These are phyloP conservation scores for Ganaspis sp. DNA, from an alignment of 1,140 invertebrate genomes.

Conservation along the genomic window DNA sequence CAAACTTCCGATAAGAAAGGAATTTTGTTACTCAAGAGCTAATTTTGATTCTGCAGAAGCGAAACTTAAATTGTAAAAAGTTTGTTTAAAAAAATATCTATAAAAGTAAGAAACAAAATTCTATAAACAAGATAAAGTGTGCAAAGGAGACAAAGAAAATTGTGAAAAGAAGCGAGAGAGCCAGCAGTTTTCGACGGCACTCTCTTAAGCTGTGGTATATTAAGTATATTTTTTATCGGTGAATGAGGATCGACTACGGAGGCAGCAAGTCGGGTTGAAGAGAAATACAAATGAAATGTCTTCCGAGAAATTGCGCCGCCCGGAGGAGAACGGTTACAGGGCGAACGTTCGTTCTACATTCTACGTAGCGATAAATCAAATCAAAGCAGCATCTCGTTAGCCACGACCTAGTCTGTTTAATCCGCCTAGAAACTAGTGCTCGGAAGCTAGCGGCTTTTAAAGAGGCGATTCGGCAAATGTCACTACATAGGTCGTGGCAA, in stretches of 20 bases:
- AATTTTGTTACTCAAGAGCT: background rate
- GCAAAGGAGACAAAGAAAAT: too few relatives aligned
- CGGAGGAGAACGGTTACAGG: slow-evolving; percentile 48
- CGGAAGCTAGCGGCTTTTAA: slow-evolving; percentile 12
- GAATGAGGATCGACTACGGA: slow-evolving; percentile 20
- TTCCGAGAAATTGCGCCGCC: slow-evolving; percentile 67
- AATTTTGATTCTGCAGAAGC: too few relatives aligned
- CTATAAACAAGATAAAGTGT: too few relatives aligned
- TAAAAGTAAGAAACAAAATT: too few relatives aligned
- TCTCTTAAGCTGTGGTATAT: slow-evolving; percentile 16
- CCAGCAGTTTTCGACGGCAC: background rate
- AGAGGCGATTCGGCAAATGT: slow-evolving; percentile 9
- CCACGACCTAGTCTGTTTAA: slow-evolving; percentile 52
- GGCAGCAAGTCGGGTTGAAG: slow-evolving; percentile 29
- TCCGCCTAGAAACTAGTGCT: slow-evolving; percentile 38
- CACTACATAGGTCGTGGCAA: slow-evolving; percentile 18
- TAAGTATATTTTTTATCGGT: slow-evolving; percentile 24
- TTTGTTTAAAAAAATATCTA: too few relatives aligned
- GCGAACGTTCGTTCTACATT: slow-evolving; percentile 53
- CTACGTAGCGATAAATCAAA: slow-evolving; percentile 66
- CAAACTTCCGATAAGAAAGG: background rate
- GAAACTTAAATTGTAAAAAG: too few relatives aligned
- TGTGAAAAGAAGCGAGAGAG: too few relatives aligned
- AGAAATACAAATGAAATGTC: slow-evolving; percentile 66
- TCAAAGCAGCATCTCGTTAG: slow-evolving; percentile 66